Conservation (phyloP, 2,113 vertebrate species). For the Oxyura jamaicensis region DNA sequence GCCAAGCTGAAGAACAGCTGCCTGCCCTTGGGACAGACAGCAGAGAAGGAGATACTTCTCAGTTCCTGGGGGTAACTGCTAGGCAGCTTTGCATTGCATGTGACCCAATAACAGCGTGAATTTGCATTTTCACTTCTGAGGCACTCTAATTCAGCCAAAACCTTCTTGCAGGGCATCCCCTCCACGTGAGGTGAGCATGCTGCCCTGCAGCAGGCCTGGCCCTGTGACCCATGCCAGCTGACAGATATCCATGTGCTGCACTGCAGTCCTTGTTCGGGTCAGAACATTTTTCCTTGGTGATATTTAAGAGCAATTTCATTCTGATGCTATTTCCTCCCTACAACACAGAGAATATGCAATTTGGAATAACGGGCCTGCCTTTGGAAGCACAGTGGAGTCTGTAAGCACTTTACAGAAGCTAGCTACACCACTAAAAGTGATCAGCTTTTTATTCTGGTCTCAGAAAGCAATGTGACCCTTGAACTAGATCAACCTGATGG, state of each 20-base stretch:
- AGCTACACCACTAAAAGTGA: neutral
- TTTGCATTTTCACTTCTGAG: neutral
- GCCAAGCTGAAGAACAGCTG: neutral
- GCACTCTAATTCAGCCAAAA: neutral
- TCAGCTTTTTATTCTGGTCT: neutral
- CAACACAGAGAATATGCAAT: neutral
- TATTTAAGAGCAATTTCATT: neutral
- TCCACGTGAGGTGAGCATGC: rapidly evolving
- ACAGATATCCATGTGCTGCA: neutral
- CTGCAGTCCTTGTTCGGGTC: neutral
- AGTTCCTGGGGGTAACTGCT: neutral
- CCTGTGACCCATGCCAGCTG: neutral
- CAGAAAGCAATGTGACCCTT: neutral
- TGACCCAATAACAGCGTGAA: neutral
- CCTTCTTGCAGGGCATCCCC: neutral
- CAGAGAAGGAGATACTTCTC: neutral
- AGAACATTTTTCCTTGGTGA: neutral
- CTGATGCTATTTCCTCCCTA: neutral
- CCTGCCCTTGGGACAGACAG: neutral
- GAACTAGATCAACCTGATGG: neutral
- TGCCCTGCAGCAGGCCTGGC: neutral
- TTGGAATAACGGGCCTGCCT: no score
- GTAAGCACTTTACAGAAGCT: neutral
- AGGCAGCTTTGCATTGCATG: neutral
- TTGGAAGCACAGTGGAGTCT: neutral